Base-by-base conservation (phyloP, 2,113 vertebrate species). In the Colius striatus region DNA sequence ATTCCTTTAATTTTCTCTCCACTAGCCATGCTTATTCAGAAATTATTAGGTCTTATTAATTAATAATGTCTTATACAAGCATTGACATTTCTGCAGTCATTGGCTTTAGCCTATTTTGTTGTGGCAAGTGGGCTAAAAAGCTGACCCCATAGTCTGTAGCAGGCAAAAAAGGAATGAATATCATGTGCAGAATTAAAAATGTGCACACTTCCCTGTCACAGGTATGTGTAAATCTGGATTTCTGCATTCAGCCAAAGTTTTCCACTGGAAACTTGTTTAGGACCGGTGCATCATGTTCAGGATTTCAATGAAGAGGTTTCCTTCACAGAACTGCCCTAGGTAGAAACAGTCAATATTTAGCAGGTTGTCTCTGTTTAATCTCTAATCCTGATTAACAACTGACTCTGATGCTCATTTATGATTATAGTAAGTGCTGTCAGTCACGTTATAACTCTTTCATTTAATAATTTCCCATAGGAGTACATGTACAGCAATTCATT, bases 311-410 rank as follows among this genome's bases (percentile, higher is more conserved):
- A 89, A 63, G 51, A 89, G 34, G 14, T 54, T 83, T 94, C 53
- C 14, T 84, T 54, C 71, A 79, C 36, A 62, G n/a, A 74, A 84
- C 27, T 71, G 71, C 87, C 87, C 85, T 66, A 47, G 67, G 47
- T 89, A 58, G 58, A 91, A 87, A 75, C 21, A 62, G 22, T 38
- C 2, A 3, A 43, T 58, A 62, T 58, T 85, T 94, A 82, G 10
- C 66, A 73, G 50, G n/a, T 26, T 0, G 0, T 55, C 50, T 48
- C 67, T 47, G 73, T 85, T 92, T 68, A 70, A 62, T 76, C 71
- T 85, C n/a, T 91, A 80, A 94, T 85, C 43, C 81, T 87, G 74
- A 94, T 83, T 80, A 95, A 63, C 36, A 91, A 57, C 55, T 92
- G 78, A 61, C 17, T 95, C 79, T 58, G 84, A 85, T 76, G 36